Percentiles rank a stretch among this genome's conserved stretches.
Evolutionary conservation across 2,797 vertebrate genomes (phyloP).

Genomic region (Bryconaethiops microstoma): DNA sequence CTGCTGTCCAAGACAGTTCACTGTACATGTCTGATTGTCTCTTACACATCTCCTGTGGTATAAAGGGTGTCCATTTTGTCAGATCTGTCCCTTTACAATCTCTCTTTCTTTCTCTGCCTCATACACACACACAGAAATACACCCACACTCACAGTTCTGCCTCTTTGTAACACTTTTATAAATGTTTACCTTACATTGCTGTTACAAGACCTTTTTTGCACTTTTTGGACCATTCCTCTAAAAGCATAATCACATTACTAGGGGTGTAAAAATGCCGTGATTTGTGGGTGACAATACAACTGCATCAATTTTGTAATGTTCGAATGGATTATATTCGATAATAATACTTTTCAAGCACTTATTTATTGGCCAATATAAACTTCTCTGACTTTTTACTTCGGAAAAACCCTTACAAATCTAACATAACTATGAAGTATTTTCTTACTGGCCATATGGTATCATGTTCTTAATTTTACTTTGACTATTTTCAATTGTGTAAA

Average conservation of each 20-base stretch:
- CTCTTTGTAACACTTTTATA: conserved; percentile 56
- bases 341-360: neutral
- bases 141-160: conserved; percentile 48
- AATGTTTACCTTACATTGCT: neutral
- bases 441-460: no score
- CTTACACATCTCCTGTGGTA: conserved; percentile 19
- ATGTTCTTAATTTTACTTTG: no score
- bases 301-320: neutral
- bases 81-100: conserved; percentile 16
- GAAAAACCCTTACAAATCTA: no score
- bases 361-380: neutral
- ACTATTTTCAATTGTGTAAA: no score
- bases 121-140: neutral
- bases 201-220: neutral
- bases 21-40: conserved; percentile 43
- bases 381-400: neutral
- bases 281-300: neutral
- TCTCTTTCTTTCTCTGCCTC: neutral
- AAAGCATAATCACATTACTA: neutral
- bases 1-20: conserved; percentile 54
- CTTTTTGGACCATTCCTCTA: neutral
- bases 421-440: no score
- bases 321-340: no score
- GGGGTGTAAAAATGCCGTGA: neutral
- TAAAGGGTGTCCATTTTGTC: conserved; percentile 33